Evolutionary conservation across 1,140 invertebrate species (phyloP), one percentile per base, ranked within the genome.

Genomic region (Trichonephila clavata): DNA sequence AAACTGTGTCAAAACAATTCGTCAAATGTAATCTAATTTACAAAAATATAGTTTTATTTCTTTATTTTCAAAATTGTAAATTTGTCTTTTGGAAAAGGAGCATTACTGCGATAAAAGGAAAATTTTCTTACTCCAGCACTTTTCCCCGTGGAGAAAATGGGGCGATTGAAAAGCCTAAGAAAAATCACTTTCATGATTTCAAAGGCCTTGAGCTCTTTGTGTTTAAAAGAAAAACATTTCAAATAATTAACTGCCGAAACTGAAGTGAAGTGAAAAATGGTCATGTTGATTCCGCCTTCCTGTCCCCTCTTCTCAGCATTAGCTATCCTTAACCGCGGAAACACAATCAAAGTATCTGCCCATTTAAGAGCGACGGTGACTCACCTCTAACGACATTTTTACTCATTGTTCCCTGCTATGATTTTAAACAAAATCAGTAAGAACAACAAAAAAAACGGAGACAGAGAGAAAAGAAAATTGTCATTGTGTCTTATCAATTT

Each of bases 301-400:
- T 61, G 24, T 43, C 59, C 16, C 84, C 43, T 1, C 84, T 27
- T 27, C 39, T 39, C 10, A n/a, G 32, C 89, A 90, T 90, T 90
- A 90, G 59, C 57, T 57, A 43, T 81, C 71, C 65, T 59, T 57
- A 27, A 60, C 61, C 20, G n/a, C n/a, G 87, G 59, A 80, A 92
- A 86, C 83, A 77, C 91, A 92, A 86, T 86, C 91, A 92, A 92
- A 92, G 59, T n/a, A 43, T 92, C 81, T 24, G 59, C 71, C 90
- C 59, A 60, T 61, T 90, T 84, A 24, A 84, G 59, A 63, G 21
- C 59, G 32, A 80, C 63, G 61, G 10, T 32, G 32, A 68, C 59
- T 24, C 60, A 57, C 81, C 43, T 20, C 27, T 92, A 92, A 93
- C 71, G 92, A 93, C 71, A 61, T 50, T 61, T 24, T 24, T 20